These are phyloP conservation scores for Danio choprae DNA, from an alignment of 2,797 vertebrate genomes.

Conservation along the genomic window DNA sequence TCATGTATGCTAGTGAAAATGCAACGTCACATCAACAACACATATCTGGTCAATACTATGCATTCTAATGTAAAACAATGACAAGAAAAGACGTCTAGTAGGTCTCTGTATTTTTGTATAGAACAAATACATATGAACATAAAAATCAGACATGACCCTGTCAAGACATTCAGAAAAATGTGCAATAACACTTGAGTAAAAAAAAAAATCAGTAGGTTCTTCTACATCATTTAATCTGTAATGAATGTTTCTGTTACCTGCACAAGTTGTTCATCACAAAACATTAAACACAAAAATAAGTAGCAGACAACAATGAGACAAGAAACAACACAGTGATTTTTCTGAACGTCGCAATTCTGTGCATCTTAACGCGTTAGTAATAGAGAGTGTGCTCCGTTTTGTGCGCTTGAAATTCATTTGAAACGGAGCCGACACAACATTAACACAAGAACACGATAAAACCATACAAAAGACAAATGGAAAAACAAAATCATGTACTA, in stretches of 20 bases:
- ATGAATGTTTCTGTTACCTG: neutral
- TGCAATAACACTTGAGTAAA: constrained; percentile 2
- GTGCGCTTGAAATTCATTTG: constrained; percentile 35
- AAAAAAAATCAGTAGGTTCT: neutral
- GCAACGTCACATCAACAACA: too few species aligned
- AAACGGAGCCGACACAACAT: constrained; percentile 21
- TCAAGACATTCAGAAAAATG: constrained; percentile 2
- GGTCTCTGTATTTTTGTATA: constrained; percentile 24
- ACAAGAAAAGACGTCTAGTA: constrained; percentile 1
- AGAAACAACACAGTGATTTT: neutral
- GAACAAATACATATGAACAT: constrained; percentile 8
- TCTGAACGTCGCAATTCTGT: neutral
- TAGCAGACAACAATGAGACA: neutral
- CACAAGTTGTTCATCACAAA: neutral
- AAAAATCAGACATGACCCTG: constrained; percentile 1
- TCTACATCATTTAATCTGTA: neutral
- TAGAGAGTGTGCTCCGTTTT: constrained; percentile 7
- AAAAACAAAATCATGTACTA: neutral
- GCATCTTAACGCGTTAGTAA: neutral
- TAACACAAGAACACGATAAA: constrained; percentile 35
- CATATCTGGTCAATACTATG: neutral
- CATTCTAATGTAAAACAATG: neutral
- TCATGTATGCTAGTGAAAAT: too few species aligned
- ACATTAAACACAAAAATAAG: neutral
- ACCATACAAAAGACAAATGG: neutral